Evolutionary conservation across 2,888 invertebrate species (phyloP), one percentile per base, ranked within the genome.

Genomic region (Pseudanteris insignis): DNA sequence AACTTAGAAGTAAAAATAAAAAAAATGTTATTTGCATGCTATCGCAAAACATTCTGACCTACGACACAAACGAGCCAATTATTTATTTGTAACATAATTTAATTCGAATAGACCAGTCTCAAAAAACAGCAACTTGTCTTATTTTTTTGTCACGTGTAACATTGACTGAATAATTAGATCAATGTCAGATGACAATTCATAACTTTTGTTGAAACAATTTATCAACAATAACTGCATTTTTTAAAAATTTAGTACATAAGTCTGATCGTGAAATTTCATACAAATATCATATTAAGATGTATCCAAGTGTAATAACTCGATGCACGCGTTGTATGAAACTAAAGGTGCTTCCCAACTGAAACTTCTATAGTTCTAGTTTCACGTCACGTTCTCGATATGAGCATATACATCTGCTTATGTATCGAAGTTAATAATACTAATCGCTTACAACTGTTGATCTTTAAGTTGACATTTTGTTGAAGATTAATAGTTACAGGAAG

Each of bases 41-140:
- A 48, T 48, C 43, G 37, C 9, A n/a, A 13, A 43, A 43, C 37
- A 37, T 48, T 57, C 47, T 57, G 55, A 57, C 41, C 47, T 30
- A 40, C 36, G 47, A 36, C 36, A 24, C 36, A 41, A 41, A 48
- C 29, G 24, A 48, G 55, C 47, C n/a, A n/a, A n/a, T n/a, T n/a
- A n/a, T n/a, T n/a, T n/a, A n/a, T n/a, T n/a, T n/a, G n/a, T n/a
- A n/a, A n/a, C n/a, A n/a, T n/a, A n/a, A n/a, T n/a, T n/a, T n/a
- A n/a, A n/a, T n/a, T n/a, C n/a, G n/a, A n/a, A n/a, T n/a, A n/a
- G n/a, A n/a, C n/a, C n/a, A n/a, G n/a, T n/a, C n/a, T n/a, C n/a
- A n/a, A n/a, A n/a, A n/a, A 37, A 21, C 7, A 12, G 9, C 9
- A n/a, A 26, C 3, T 26, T 5, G 6, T 47, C 12, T 24, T 47